Evolutionary conservation across 2,888 invertebrate species (phyloP), one percentile per base, ranked within the genome.

Genomic region (Microchrysa polita): DNA sequence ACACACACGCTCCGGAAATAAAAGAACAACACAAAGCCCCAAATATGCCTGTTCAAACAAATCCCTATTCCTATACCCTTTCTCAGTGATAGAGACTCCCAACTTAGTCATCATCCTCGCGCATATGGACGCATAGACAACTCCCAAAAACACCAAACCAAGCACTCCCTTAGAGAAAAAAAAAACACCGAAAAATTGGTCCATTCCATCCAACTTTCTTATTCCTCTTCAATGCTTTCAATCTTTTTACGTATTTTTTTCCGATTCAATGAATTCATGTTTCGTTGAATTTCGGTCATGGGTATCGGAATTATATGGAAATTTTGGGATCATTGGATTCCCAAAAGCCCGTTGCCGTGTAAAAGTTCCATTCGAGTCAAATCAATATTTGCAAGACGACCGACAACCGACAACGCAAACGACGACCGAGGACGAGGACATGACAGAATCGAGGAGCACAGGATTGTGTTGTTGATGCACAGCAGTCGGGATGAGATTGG

Each of bases 251-350:
- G 14, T 22, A n/a, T n/a, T 20, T 55, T 16, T 20, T 23, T 23
- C 14, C 23, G 22, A 23, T 23, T 23, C 59, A 63, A 40, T 16
- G 40, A 27, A 23, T 42, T 63, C 40, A 34, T 40, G 40, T 63
- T 40, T 42, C 42, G 18, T 63, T n/a, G 65, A 65, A 65, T 65
- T 44, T 65, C 44, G 65, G 65, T 44, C 65, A 65, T 65, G 65
- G 65, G 44, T 65, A 65, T 65, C 65, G 44, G 65, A 44, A 65
- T 65, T 65, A 65, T 65, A 65, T 65, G 65, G 48, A 65, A 65
- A 65, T 65, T 34, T 65, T 44, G 44, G 65, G 44, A 65, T 65
- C 44, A 65, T 65, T 65, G 65, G 65, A 44, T 44, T 48, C 44
- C 65, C 48, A 22, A 20, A 16, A 44, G 16, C 16, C 7, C 10